Evolutionary conservation across 1,140 invertebrate genomes (phyloP).

Genomic region (Linepithema humile): DNA sequence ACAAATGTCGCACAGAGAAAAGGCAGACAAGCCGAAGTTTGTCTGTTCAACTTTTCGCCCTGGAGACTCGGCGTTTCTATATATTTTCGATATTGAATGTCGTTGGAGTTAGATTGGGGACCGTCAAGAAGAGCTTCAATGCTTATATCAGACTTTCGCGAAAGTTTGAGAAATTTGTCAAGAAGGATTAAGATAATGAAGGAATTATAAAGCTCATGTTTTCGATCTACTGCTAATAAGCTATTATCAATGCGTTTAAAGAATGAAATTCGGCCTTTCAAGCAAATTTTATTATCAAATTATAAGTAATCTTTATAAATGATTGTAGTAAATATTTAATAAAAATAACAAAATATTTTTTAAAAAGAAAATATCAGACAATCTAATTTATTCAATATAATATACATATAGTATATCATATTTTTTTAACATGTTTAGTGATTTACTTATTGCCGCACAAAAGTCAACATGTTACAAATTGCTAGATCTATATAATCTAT

Average conservation of each 20-base stretch:
- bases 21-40: constrained; percentile 14
- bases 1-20: constrained; percentile 11
- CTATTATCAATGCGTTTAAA: no score
- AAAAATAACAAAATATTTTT: no score
- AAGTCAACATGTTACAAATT: neutral
- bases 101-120: constrained; percentile 23
- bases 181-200: neutral
- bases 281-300: neutral
- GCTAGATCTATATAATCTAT: neutral
- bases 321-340: neutral
- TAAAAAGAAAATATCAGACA: no score
- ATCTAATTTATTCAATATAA: no score
- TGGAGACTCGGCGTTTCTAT: neutral
- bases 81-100: constrained; percentile 14
- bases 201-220: neutral
- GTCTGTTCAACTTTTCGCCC: constrained; percentile 22
- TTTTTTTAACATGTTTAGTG: neutral
- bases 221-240: neutral
- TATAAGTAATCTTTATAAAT: neutral
- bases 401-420: no score
- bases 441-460: neutral
- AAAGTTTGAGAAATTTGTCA: neutral
- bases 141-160: neutral
- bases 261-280: neutral
- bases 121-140: neutral